phyloP scores from a whole-genome alignment of 2,888 invertebrate species.

The Trichogramma dendrolimi region DNA sequence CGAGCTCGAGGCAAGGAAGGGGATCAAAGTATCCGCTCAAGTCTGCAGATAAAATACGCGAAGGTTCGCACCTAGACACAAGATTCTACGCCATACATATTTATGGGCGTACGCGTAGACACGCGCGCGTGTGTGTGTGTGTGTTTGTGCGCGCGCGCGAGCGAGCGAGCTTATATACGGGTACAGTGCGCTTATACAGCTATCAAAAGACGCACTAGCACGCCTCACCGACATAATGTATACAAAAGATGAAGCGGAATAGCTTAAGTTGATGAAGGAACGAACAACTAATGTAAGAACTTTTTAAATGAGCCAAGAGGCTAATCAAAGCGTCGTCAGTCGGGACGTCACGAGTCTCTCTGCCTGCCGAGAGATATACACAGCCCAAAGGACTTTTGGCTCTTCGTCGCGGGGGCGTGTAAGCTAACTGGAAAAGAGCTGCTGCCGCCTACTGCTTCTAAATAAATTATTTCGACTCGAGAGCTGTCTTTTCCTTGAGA shows the following conservation, averaged over 20 bases:
- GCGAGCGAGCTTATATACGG: too few relatives aligned
- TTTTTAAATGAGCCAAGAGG: conserved; percentile 23
- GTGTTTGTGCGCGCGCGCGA: too few relatives aligned
- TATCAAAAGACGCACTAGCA: neutral
- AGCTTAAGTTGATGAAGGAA: conserved; percentile 21
- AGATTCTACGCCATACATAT: too few relatives aligned
- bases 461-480: conserved; percentile 26
- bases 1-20: too few relatives aligned
- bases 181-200: too few relatives aligned
- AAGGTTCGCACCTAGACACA: too few relatives aligned
- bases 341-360: too few relatives aligned
- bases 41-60: too few relatives aligned
- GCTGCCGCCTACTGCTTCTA: conserved; percentile 9
- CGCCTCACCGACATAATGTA: conserved; percentile 7
- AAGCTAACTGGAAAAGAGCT: neutral
- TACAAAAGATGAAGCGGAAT: conserved; percentile 1
- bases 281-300: conserved; percentile 19
- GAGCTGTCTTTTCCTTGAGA: conserved; percentile 1
- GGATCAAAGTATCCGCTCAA: too few relatives aligned
- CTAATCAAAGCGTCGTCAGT: conserved; percentile 26
- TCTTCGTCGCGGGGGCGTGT: conserved; percentile 9
- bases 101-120: too few relatives aligned
- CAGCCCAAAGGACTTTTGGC: conserved; percentile 13
- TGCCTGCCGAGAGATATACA: too few relatives aligned
- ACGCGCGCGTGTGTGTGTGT: too few relatives aligned